Evolutionary conservation across 2,797 vertebrate species (phyloP).

Genomic region (Pangasius sanitwongsei): DNA sequence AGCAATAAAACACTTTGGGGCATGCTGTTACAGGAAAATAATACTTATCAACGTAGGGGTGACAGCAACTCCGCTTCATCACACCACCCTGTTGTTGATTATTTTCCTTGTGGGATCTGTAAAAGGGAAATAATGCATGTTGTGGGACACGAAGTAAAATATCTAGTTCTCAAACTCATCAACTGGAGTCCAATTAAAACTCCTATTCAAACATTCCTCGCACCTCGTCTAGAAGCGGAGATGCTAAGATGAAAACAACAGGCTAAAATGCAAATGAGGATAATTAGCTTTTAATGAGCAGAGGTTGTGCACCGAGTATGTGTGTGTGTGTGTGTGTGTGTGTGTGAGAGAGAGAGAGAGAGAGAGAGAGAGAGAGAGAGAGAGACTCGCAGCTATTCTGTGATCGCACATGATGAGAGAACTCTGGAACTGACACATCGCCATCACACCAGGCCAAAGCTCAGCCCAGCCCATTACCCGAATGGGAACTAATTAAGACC

Average conservation of each 20-base stretch:
- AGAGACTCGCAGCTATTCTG: not conserved
- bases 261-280: constrained; percentile 56
- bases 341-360: not conserved
- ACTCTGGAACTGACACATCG: constrained; percentile 47
- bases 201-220: constrained; percentile 11
- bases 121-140: not conserved
- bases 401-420: constrained; percentile 43
- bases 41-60: not conserved
- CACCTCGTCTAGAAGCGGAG: constrained; percentile 46
- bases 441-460: constrained; percentile 43
- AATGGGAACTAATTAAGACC: constrained; percentile 50
- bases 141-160: not conserved
- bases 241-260: constrained; percentile 47
- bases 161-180: constrained; percentile 12
- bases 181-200: constrained; percentile 43
- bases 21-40: not conserved
- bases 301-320: constrained; percentile 36
- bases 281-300: constrained; percentile 62
- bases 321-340: constrained; percentile 1
- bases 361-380: constrained; percentile 35
- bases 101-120: constrained; percentile 14
- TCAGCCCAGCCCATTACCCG: constrained; percentile 39
- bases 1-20: not conserved
- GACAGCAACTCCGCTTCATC: not conserved
- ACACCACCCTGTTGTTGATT: not conserved